Percentiles rank a stretch among this genome's conserved stretches.
These are phyloP conservation scores for Ariopsis seemanni DNA, from an alignment of 2,113 vertebrate genomes.

Conservation along the genomic window DNA sequence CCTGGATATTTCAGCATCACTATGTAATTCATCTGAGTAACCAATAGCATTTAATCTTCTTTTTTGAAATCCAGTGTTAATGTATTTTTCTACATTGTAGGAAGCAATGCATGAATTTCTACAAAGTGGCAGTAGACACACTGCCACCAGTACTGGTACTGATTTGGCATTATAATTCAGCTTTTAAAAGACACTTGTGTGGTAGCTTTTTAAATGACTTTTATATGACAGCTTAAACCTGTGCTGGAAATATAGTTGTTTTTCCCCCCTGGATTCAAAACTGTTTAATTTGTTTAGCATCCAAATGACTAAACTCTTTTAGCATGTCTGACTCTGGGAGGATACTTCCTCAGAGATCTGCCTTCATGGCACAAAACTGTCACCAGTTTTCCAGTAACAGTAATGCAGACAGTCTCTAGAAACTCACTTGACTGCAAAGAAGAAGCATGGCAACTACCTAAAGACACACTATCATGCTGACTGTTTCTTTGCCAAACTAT, in stretches of 20 bases:
- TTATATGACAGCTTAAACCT: neutral
- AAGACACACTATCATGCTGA: neutral
- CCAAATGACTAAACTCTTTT: slow-evolving; percentile 4
- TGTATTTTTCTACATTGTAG: neutral
- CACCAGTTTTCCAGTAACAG: slow-evolving; percentile 1
- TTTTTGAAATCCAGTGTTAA: neutral
- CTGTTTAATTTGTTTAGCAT: neutral
- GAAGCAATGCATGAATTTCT: neutral
- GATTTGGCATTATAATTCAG: neutral
- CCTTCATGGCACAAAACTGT: slow-evolving; percentile 11
- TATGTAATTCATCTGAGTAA: neutral
- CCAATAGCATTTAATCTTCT: neutral
- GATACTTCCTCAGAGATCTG: neutral
- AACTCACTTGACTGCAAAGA: neutral
- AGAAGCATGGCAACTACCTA: neutral
- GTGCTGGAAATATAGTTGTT: neutral
- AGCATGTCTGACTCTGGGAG: neutral
- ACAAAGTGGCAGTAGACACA: neutral
- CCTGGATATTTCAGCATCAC: neutral
- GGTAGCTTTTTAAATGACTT: neutral
- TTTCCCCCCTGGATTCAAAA: neutral
- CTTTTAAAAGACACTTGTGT: neutral
- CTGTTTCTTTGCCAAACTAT: neutral
- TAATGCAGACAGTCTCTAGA: neutral
- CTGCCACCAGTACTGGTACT: neutral